Conservation (phyloP, 2,888 invertebrate genomes). For the Nowickia ferox region DNA sequence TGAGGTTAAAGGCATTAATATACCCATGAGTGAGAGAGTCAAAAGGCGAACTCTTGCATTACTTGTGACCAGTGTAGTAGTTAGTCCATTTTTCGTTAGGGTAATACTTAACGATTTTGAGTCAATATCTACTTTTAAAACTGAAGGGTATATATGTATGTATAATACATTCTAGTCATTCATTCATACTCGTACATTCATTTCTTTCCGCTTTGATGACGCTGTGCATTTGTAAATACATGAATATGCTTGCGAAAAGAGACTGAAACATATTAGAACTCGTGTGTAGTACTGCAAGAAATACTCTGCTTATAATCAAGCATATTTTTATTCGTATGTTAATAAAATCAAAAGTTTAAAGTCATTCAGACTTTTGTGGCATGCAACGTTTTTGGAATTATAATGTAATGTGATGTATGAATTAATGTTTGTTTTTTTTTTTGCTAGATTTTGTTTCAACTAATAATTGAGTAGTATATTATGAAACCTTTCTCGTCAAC, state of each 20-base stretch:
- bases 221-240: conserved; percentile 29
- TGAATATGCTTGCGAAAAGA: not conserved
- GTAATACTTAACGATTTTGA: no score
- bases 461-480: no score
- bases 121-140: no score
- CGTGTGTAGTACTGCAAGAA: not conserved
- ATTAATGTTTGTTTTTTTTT: no score
- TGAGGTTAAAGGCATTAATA: no score
- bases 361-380: conserved; percentile 8
- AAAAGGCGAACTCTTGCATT: no score
- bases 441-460: no score
- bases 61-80: no score
- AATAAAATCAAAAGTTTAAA: conserved; percentile 22
- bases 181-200: conserved; percentile 11
- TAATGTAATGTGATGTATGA: not conserved
- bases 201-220: conserved; percentile 52
- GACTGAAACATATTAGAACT: not conserved
- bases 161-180: not conserved
- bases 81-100: no score
- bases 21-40: no score
- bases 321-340: not conserved
- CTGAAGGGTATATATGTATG: no score
- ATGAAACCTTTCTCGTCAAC: no score
- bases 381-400: not conserved
- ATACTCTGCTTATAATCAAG: not conserved